These are phyloP conservation scores for Galbula dea DNA, from an alignment of 2,113 vertebrate species.

Conservation along the genomic window DNA sequence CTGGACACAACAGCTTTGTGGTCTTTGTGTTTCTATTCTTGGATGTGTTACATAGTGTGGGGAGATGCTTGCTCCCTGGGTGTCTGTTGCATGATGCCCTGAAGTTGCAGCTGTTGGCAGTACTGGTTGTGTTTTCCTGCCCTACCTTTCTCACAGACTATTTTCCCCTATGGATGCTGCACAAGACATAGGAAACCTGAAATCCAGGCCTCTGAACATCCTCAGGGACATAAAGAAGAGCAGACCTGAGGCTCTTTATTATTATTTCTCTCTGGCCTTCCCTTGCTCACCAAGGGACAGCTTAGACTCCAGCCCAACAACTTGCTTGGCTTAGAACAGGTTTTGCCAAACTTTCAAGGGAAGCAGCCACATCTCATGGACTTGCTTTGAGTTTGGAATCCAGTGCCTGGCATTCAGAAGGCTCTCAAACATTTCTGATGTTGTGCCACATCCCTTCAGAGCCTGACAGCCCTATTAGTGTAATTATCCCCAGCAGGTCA, in stretches of 20 bases:
- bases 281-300: background rate
- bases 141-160: background rate
- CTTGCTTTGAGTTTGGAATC: background rate
- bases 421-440: background rate
- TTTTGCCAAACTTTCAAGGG: background rate
- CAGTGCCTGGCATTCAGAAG: background rate
- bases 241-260: background rate
- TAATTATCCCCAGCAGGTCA: background rate
- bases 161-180: background rate
- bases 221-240: background rate
- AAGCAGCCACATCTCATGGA: background rate
- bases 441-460: background rate
- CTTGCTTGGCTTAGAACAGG: background rate
- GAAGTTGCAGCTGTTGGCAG: background rate
- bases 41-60: background rate
- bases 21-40: background rate
- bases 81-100: background rate
- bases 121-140: background rate
- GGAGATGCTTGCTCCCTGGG: fast-evolving
- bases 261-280: background rate
- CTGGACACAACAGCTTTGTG: background rate
- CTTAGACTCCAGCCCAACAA: background rate
- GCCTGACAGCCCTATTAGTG: background rate
- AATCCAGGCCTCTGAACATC: background rate
- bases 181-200: background rate